Conservation (phyloP, 2,888 invertebrate genomes). For the Lissonota sp. region DNA sequence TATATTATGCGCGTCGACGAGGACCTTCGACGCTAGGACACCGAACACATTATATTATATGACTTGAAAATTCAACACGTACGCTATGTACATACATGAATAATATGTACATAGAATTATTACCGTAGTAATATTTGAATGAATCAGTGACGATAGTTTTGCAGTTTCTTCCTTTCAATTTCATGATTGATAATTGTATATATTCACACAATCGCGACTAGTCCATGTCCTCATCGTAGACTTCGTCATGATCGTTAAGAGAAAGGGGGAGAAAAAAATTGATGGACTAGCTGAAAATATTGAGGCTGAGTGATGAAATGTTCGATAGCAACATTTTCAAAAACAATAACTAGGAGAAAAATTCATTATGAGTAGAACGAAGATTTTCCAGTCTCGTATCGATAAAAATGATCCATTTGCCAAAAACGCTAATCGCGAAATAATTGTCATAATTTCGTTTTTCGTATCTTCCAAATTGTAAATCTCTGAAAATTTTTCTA, state of each 20-base stretch:
- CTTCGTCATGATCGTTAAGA: not conserved
- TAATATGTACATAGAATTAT: slow-evolving; percentile 52
- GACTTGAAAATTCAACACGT: slow-evolving; percentile 40
- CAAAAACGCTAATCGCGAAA: too few species aligned
- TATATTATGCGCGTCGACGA: slow-evolving; percentile 45
- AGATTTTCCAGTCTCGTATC: too few species aligned
- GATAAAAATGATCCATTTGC: too few species aligned
- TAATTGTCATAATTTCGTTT: too few species aligned
- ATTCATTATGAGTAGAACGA: too few species aligned
- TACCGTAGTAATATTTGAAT: slow-evolving; percentile 25
- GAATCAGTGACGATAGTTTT: slow-evolving; percentile 37
- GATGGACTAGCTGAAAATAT: slow-evolving; percentile 6
- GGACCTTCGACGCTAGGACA: slow-evolving; percentile 19
- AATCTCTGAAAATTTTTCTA: too few species aligned
- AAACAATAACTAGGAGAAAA: not conserved
- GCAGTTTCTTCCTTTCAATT: slow-evolving; percentile 22
- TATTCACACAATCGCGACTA: slow-evolving; percentile 36
- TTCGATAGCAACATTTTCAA: not conserved
- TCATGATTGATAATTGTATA: slow-evolving; percentile 9
- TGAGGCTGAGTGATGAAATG: slow-evolving; percentile 4
- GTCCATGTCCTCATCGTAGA: slow-evolving; percentile 20
- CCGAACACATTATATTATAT: not conserved
- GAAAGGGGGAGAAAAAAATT: not conserved
- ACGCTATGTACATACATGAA: slow-evolving; percentile 27
- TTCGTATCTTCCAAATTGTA: too few species aligned